Base-by-base conservation (phyloP, 2,888 invertebrate genomes). In the Napeogenes inachia region DNA sequence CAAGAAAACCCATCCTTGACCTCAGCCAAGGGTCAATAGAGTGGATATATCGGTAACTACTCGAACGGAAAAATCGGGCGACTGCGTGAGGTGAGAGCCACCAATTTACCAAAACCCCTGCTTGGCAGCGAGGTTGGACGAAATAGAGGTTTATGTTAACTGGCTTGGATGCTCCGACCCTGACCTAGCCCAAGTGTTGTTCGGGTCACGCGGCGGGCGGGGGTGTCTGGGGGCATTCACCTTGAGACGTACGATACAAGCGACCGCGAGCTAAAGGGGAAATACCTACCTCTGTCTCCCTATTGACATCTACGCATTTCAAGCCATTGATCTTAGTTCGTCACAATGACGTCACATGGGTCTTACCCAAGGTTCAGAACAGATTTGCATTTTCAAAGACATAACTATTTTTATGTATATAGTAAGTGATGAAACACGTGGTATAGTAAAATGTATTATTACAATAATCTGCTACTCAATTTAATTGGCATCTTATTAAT, bases 131-230 rank as follows among this genome's bases (percentile, higher is more conserved):
- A 57, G 60, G 54, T 64, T 67, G 57, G 65, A 65, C 47, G 54
- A 54, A 55, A 38, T 63, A 64, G 75, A 77, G 84, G 75, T 81
- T 85, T 78, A 68, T 67, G 69, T 74, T 72, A 75, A 76, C 70
- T 76, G 80, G 78, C 71, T 73, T 73, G 74, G 77, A 79, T 79
- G 81, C 81, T 81, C 78, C 80, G 87, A 86, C 89, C 89, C 82
- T 89, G 89, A 89, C 89, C 89, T 87, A 87, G 82, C 84, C 74
- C 84, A 88, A 85, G 86, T 80, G 82, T 76, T 84, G 87, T 84
- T 85, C 82, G 85, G 85, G 87, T 85, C 88, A 85, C 85, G 83
- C 82, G 85, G 78, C 75, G 80, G 85, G 87, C 84, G 82, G 87
- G 84, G 87, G 82, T 73, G 75, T 77, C 81, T 76, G 74, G 73